phyloP scores from a whole-genome alignment of 2,888 invertebrate genomes.

The Psococerastis gibbosa region DNA sequence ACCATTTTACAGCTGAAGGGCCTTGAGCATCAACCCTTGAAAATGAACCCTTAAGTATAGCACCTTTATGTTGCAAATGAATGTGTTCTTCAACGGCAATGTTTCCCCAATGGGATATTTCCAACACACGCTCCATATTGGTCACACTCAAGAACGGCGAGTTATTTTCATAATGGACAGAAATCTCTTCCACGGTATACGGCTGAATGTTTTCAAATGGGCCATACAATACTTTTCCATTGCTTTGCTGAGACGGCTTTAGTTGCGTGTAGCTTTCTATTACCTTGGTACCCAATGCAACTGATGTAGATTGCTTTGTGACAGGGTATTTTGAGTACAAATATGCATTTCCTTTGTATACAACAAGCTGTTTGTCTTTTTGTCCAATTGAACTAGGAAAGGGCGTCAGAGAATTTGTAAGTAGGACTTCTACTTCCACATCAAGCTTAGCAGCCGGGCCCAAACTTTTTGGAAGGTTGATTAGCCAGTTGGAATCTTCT shows the following conservation, averaged over 20 bases:
- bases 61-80: conserved; percentile 68
- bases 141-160: conserved; percentile 90
- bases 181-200: conserved; percentile 23
- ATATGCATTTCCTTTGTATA: conserved; percentile 68
- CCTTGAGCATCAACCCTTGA: conserved; percentile 95
- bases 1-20: conserved; percentile 76
- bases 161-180: conserved; percentile 90
- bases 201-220: conserved; percentile 58
- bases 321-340: conserved; percentile 69
- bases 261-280: conserved; percentile 66
- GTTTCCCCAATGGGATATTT: conserved; percentile 98
- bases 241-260: conserved; percentile 60
- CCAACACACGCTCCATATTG: conserved; percentile 65
- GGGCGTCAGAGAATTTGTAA: conserved; percentile 56
- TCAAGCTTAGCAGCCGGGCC: conserved; percentile 18
- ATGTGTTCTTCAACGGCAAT: conserved; percentile 92
- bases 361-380: conserved; percentile 82
- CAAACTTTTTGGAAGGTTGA: conserved; percentile 9
- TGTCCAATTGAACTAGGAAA: conserved; percentile 81
- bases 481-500: not conserved
- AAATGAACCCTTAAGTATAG: conserved; percentile 81
- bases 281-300: conserved; percentile 55
- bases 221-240: conserved; percentile 72
- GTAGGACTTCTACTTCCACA: conserved; percentile 50
- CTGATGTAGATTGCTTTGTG: conserved; percentile 57